Evolutionary conservation across 2,113 vertebrate genomes (phyloP), one percentile per base, ranked within the genome.

Genomic region (Eudorcas thomsonii): DNA sequence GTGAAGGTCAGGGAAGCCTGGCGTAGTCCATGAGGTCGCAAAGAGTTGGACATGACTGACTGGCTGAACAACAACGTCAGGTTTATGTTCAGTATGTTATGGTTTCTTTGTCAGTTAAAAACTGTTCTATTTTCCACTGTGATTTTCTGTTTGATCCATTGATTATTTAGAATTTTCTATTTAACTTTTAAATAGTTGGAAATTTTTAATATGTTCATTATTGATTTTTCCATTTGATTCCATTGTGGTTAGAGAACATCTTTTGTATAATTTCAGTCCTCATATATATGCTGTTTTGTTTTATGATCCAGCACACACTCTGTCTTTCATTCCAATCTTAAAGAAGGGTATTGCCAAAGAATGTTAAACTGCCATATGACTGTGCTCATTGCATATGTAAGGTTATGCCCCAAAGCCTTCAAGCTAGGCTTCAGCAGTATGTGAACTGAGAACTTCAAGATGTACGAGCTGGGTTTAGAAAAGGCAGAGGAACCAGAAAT

Each of bases 21-120:
- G 15, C 1, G 0, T 64, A 64, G 62, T n/a, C 62, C 15, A 17
- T n/a, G 15, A 30, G 15, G 62, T 64, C 1, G 0, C 15, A 17
- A 64, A 64, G 62, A 64, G 33, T 9, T 64, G 62, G 33, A 64
- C 62, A n/a, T 4, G 16, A 64, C 33, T 17, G 30, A 64, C 30
- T n/a, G 62, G 1, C 60, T 64, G 60, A 64, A 64, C 30, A n/a
- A n/a, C 62, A 67, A 19, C 8, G 26, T 52, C 33, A 92, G 84
- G 19, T 21, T 82, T 88, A 74, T 43, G 19, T 88, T 88, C 50
- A 71, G 33, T 36, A 96, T 39, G 7, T 77, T 93, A 83, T 74
- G 33, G 7, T 71, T 33, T 57, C 19, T 57, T 82, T 80, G 55
- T 74, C 30, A 83, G 54, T 84, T 83, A 54, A 92, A 71, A 83